phyloP scores from a whole-genome alignment of 2,888 invertebrate species.

The Nomada flava region DNA sequence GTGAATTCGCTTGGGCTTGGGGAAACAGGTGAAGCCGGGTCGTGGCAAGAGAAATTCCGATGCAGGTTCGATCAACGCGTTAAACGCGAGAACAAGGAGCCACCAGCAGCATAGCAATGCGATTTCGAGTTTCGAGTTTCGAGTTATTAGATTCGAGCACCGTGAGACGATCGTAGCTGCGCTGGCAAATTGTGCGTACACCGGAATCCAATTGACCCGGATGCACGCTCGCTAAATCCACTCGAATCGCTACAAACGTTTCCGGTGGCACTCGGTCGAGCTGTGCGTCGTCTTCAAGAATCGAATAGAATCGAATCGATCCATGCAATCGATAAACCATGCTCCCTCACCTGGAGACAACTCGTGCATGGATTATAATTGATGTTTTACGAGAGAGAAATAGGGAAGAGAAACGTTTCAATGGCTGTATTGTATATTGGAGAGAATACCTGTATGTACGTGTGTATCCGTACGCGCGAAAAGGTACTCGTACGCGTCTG shows the following conservation, averaged over 20 bases:
- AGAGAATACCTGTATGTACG: background rate
- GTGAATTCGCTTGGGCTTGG: conserved; percentile 29
- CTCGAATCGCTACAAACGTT: conserved; percentile 9
- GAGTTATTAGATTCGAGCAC: conserved; percentile 44
- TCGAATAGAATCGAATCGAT: background rate
- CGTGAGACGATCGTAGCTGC: conserved; percentile 29
- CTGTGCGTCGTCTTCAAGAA: background rate
- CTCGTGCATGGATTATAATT: background rate
- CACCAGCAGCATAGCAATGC: conserved; percentile 41
- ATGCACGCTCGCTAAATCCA: conserved; percentile 2
- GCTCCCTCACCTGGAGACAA: background rate
- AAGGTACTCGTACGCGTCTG: conserved; percentile 33
- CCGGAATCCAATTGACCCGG: conserved; percentile 29
- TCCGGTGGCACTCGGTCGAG: background rate
- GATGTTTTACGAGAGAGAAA: background rate
- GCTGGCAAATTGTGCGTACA: conserved; percentile 42
- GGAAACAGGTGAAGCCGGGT: conserved; percentile 1
- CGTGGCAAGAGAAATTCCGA: conserved; percentile 26
- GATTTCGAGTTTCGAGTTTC: conserved; percentile 41
- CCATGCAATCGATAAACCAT: background rate
- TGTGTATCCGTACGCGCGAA: conserved; percentile 16
- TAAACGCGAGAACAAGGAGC: conserved; percentile 34
- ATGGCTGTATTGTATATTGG: background rate
- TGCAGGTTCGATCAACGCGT: conserved; percentile 28
- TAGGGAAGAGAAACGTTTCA: too few species aligned